phyloP scores from a whole-genome alignment of 2,888 invertebrate genomes.

The Odontomyia ornata region DNA sequence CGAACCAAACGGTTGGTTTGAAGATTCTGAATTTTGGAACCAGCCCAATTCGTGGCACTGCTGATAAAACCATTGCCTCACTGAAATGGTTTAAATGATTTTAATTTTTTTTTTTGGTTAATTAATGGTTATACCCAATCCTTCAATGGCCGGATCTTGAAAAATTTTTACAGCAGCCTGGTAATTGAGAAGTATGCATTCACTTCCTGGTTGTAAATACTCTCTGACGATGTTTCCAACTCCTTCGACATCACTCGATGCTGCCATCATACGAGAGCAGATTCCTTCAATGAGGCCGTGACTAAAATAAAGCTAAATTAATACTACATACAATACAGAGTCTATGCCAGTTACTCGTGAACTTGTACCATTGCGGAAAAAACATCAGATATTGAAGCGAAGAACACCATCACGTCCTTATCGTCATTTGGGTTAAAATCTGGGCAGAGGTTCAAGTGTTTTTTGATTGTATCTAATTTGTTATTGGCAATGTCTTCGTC shows the following conservation, averaged over 20 bases:
- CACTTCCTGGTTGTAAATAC: constrained; percentile 44
- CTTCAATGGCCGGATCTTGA: neutral
- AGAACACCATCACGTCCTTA: constrained; percentile 59
- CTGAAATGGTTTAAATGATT: constrained; percentile 68
- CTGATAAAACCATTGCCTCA: constrained; percentile 82
- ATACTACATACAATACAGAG: no score
- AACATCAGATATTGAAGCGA: constrained; percentile 57
- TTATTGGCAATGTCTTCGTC: constrained; percentile 56
- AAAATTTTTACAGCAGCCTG: constrained; percentile 37
- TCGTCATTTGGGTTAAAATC: constrained; percentile 58
- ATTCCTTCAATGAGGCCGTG: constrained; percentile 30
- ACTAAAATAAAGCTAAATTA: neutral
- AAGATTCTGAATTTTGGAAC: constrained; percentile 76
- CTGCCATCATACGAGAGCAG: constrained; percentile 29
- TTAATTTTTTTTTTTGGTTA: neutral
- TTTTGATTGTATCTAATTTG: constrained; percentile 56
- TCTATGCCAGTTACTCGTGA: constrained; percentile 54
- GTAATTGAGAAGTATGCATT: constrained; percentile 56
- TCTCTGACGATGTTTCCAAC: constrained; percentile 54
- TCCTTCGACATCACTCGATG: constrained; percentile 55
- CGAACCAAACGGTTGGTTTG: constrained; percentile 67
- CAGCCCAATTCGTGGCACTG: constrained; percentile 89
- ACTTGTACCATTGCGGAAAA: constrained; percentile 59
- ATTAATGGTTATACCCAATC: neutral
- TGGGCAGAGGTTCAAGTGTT: constrained; percentile 59